Base-by-base conservation (phyloP, 2,888 invertebrate species). In the Cephus pygmeus region DNA sequence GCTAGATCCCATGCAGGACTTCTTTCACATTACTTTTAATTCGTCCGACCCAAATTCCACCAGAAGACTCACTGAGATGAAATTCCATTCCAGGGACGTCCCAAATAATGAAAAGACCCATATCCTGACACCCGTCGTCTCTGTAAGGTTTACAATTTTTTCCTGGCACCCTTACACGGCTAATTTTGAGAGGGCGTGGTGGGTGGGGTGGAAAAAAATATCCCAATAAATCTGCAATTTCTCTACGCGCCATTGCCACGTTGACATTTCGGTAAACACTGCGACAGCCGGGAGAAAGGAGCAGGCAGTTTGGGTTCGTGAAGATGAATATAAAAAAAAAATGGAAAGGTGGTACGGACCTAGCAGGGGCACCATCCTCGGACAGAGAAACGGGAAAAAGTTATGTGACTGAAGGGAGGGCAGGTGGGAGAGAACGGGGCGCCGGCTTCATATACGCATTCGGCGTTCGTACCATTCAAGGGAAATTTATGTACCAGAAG, bases 401-500 rank as follows among this genome's bases (percentile, higher is more conserved):
- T 82, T 82, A 82, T 82, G 82, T 79, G 82, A 80, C 80, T 23
- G 73, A 75, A 79, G 80, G 81, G 79, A 84, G 84, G 83, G 84
- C 84, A 86, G 83, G 85, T 85, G 83, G 85, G 77, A 79, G 69
- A 80, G 81, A 83, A 85, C 82, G 84, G 81, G 85, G 83, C 84
- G 84, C 83, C 83, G 82, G 77, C 80, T 56, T 85, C 85, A 82
- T 85, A 40, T 40, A 86, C 84, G 82, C 84, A 82, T 56, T 56
- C 56, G 56, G 56, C 56, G 56, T 56, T 56, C 56, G 23, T 79
- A 76, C 84, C 84, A 88, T 89, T 89, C 86, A 85, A 81, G 80
- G 81, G 80, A 87, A 87, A 89, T 89, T 88, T 89, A 89, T 89
- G 87, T 87, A 83, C 83, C 85, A 85, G 84, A 85, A 85, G 87